Evolutionary conservation across 2,888 invertebrate genomes (phyloP), one percentile per base, ranked within the genome.

Genomic region (Smittia sp.): DNA sequence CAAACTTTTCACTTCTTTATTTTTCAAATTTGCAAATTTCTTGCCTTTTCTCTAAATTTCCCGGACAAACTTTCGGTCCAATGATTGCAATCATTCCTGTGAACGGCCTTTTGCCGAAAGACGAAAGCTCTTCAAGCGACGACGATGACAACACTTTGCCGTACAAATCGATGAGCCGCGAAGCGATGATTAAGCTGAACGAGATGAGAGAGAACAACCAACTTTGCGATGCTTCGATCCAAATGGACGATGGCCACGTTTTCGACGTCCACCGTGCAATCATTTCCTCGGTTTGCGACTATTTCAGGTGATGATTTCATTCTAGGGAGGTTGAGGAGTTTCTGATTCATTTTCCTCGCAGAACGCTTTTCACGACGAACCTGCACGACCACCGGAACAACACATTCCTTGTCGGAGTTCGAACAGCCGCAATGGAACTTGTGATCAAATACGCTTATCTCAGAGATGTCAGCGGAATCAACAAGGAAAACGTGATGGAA

Each of bases 251-350:
- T 80, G 92, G 92, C 75, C 88, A 89, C 72, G 85, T 86, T 75
- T 93, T 94, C 79, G 90, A 91, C 46, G 92, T 96, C 73, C 96
- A 96, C 82, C 88, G 94, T 76, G 90, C 92, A 74, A 90, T 94
- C 77, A 86, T 94, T 78, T 92, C 92, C 75, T n/a, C n/a, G n/a
- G 90, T 94, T 74, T 93, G 94, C 84, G 89, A 91, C 52, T 96
- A 95, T 84, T 96, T 96, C 84, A 87, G 91, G 93, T 93, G 84
- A 81, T n/a, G 20, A 38, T 79, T 83, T 18, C 3, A 39, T 13
- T 13, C 7, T 18, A 1, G 22, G 11, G 32, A 39, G 18, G n/a
- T 52, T 2, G 9, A n/a, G 25, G n/a, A 24, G 25, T 65, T 66
- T 66, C 32, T 22, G 24, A 58, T 15, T 15, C 58, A 15, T 20